Conservation (phyloP, 2,113 vertebrate genomes). For the Tragelaphus scriptus region DNA sequence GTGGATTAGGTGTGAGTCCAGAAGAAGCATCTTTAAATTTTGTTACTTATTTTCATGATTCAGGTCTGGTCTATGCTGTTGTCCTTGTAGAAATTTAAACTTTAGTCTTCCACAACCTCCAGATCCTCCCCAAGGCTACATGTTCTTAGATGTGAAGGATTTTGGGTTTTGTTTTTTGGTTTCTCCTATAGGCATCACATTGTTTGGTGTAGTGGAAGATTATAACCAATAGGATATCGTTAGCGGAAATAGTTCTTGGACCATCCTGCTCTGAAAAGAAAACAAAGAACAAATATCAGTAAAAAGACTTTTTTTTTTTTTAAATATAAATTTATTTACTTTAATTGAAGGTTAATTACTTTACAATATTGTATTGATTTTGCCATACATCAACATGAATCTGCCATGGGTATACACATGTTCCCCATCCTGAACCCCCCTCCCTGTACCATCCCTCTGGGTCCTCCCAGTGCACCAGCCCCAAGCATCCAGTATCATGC, state of each 20-base stretch:
- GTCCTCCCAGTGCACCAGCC: too few relatives aligned
- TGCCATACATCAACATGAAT: too few relatives aligned
- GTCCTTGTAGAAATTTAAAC: not conserved
- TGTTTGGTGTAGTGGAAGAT: not conserved
- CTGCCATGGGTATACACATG: accelerated
- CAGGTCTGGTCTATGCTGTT: not conserved
- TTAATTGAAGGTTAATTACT: too few relatives aligned
- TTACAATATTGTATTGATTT: too few relatives aligned
- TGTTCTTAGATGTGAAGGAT: not conserved
- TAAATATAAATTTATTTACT: too few relatives aligned
- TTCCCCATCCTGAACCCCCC: too few relatives aligned
- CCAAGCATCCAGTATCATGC: too few relatives aligned
- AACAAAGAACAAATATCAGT: not conserved
- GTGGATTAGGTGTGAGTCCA: not conserved
- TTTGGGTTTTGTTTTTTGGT: not conserved
- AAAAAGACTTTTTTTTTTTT: not conserved
- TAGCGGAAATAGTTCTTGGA: not conserved
- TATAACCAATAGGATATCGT: not conserved
- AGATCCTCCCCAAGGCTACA: not conserved
- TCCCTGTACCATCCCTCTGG: too few relatives aligned
- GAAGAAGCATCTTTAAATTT: not conserved
- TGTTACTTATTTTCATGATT: not conserved
- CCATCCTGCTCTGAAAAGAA: not conserved
- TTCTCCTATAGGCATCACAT: not conserved
- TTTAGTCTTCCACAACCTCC: not conserved